A percentile compares a stretch with the other conserved stretches of the same genome.
phyloP scores from a whole-genome alignment of 2,888 invertebrate species.

The Diaphora mendica region DNA sequence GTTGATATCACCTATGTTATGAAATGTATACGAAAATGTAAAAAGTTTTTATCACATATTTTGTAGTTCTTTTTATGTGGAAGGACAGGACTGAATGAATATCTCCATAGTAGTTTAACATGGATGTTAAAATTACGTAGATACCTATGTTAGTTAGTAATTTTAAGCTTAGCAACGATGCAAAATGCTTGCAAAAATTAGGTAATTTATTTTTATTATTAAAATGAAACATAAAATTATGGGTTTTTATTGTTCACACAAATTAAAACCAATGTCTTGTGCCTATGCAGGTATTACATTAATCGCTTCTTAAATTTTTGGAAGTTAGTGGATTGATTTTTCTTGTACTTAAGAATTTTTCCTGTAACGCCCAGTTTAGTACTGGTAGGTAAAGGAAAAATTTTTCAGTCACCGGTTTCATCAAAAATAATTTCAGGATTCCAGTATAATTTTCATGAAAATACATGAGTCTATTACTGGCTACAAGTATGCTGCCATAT shows the following conservation, averaged over 20 bases:
- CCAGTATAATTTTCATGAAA: slow-evolving; percentile 71
- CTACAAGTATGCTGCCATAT: slow-evolving; percentile 67
- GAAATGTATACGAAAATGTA: slow-evolving; percentile 4
- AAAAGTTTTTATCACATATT: not conserved
- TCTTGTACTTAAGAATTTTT: slow-evolving; percentile 70
- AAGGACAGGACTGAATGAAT: slow-evolving; percentile 21
- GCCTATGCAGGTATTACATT: not conserved
- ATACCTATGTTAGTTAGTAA: slow-evolving; percentile 4
- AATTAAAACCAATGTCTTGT: not conserved
- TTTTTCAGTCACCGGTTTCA: too few species aligned
- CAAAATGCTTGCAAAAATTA: slow-evolving; percentile 26
- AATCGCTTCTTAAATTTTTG: not conserved
- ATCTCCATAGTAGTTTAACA: slow-evolving; percentile 13
- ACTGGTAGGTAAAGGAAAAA: too few species aligned
- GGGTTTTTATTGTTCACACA: slow-evolving; percentile 14
- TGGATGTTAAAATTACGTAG: not conserved
- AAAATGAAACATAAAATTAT: slow-evolving; percentile 43
- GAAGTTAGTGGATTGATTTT: slow-evolving; percentile 61
- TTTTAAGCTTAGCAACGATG: slow-evolving; percentile 29
- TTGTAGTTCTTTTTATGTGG: not conserved
- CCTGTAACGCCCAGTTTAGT: slow-evolving; percentile 67
- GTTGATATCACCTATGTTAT: not conserved
- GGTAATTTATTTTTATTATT: slow-evolving; percentile 59
- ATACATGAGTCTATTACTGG: slow-evolving; percentile 65
- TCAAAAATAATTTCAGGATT: slow-evolving; percentile 62